A percentile compares a stretch with the other conserved stretches of the same genome.
Evolutionary conservation across 2,113 vertebrate species (phyloP).

Genomic region (Callopanchax toddi): DNA sequence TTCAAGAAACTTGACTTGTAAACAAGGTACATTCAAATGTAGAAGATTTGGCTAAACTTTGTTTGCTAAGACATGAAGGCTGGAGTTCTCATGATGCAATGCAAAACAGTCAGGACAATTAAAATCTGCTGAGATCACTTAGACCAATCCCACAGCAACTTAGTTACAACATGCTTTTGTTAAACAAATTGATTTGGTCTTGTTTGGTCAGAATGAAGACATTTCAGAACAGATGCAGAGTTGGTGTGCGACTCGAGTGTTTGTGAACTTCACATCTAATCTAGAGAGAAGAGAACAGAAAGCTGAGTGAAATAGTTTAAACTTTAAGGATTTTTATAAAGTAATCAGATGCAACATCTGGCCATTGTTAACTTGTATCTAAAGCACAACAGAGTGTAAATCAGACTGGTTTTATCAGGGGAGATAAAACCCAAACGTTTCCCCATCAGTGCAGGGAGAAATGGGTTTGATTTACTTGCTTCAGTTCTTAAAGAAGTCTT

Average conservation of each 20-base stretch:
- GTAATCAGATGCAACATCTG: too few relatives aligned
- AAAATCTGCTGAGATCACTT: background rate
- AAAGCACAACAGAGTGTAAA: too few relatives aligned
- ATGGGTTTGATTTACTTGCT: too few relatives aligned
- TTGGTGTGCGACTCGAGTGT: too few relatives aligned
- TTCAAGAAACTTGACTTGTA: constrained; percentile 75
- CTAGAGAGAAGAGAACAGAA: too few relatives aligned
- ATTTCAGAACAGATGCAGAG: background rate
- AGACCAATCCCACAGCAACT: background rate
- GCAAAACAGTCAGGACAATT: constrained; percentile 51
- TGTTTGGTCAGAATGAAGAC: background rate
- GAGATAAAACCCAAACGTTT: too few relatives aligned
- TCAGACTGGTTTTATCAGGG: too few relatives aligned
- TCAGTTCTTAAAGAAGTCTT: too few relatives aligned
- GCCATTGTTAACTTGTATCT: too few relatives aligned
- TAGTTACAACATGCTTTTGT: background rate
- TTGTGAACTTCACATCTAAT: background rate
- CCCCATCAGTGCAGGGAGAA: too few relatives aligned
- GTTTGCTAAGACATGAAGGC: constrained; percentile 43
- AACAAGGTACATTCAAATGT: constrained; percentile 73
- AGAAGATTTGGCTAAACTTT: constrained; percentile 46
- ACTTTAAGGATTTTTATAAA: too few relatives aligned
- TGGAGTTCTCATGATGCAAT: constrained; percentile 33
- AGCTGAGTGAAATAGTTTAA: too few relatives aligned
- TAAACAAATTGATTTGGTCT: rapidly evolving